A percentile compares a stretch with the other conserved stretches of the same genome.
phyloP scores from a whole-genome alignment of 2,888 invertebrate species.

The Pollenia amentaria region DNA sequence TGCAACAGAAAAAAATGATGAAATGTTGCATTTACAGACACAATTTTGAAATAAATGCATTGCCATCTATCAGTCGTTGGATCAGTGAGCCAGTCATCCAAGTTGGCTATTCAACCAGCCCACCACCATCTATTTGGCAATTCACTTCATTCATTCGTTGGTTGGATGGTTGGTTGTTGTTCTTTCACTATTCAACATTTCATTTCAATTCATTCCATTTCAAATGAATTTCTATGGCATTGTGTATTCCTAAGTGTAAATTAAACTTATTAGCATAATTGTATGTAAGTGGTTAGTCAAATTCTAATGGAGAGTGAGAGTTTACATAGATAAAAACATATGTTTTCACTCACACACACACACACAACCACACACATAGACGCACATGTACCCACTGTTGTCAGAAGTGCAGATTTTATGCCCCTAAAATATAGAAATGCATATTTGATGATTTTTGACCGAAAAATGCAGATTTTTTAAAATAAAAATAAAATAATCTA shows the following conservation, averaged over 20 bases:
- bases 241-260: conserved; percentile 67
- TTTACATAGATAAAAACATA: not conserved
- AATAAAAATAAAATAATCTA: too few species aligned
- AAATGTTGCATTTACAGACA: conserved; percentile 39
- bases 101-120: not conserved
- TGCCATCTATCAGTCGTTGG: conserved; percentile 20
- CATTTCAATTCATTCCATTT: not conserved
- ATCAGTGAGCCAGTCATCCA: not conserved
- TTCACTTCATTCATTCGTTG: not conserved
- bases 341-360: not conserved
- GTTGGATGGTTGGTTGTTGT: not conserved
- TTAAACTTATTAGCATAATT: conserved; percentile 73
- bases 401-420: too few species aligned
- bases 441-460: too few species aligned
- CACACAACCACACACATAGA: not conserved
- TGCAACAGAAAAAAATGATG: conserved; percentile 9
- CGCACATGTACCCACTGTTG: too few species aligned
- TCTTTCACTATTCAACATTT: conserved; percentile 41
- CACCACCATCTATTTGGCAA: not conserved
- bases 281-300: conserved; percentile 65
- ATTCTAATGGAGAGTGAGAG: conserved; percentile 39
- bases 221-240: conserved; percentile 59
- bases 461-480: too few species aligned
- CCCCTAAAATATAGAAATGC: too few species aligned
- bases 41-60: conserved; percentile 32